Base-by-base conservation (phyloP, 2,113 vertebrate genomes). In the Prunella fulvescens region DNA sequence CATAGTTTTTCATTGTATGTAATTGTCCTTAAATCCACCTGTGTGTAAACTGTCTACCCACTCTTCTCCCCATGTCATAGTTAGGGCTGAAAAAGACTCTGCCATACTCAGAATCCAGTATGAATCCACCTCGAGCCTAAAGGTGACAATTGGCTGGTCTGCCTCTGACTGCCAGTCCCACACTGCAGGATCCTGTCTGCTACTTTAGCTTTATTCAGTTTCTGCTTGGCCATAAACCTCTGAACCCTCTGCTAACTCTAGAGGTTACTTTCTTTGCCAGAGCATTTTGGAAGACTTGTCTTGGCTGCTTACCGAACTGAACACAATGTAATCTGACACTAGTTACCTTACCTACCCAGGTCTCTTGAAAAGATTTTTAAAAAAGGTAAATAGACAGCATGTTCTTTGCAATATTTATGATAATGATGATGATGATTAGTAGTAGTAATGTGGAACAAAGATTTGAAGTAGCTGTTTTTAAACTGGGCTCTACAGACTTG, bases 21-120 rank as follows among this genome's bases (percentile, higher is more conserved):
- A 92, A 76, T 51, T 56, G 33, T 56, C 48, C 18, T 57, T 62
- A 57, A 15, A 62, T 29, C 18, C 28, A 40, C 17, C 20, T 22
- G 12, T 1, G 0, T n/a, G 11, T 45, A 66, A 77, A 53, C 5
- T 35, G 16, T 7, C 25, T 10, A 65, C 2, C 6, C 19, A 19
- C 4, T 35, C 26, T 35, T 78, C 50, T 61, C 18, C 28, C 54
- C 2, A 25, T 2, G 5, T 13, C 44, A 44, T 44, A 61, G 10
- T 18, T 26, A 45, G 9, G 33, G 33, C 35, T 71, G 51, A 50
- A 81, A 88, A 84, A 86, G 44, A 40, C 7, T 77, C 58, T 23
- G 65, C 28, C 25, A 12, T n/a, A 42, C 31, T 42, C 48, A 56
- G 76, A 72, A 74, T 4, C 6, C 12, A 51, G 20, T 69, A 73